Evolutionary conservation across 2,797 vertebrate species (phyloP), one percentile per base, ranked within the genome.

Genomic region (Arremon aurantiirostris): DNA sequence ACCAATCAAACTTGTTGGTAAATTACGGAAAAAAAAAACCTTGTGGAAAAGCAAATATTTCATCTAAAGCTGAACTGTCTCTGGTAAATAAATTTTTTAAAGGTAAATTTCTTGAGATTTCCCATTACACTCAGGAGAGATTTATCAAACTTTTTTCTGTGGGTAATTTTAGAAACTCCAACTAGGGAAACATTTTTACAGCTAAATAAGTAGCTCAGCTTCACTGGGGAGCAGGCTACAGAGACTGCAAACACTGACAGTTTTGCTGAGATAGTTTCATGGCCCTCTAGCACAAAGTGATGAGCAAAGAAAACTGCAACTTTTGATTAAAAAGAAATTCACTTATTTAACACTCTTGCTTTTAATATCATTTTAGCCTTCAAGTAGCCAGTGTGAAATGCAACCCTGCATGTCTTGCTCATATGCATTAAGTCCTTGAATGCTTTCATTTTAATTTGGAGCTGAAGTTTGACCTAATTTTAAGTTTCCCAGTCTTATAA

Each of bases 101-200:
- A 89, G 59, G 35, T 37, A 86, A 56, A 78, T 82, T 91, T 16
- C 61, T 79, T 89, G 75, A 87, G 64, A 70, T 88, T 96, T 94
- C 32, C 68, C 47, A 15, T 73, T 96, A 82, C 91, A 85, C 90
- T 95, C 79, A 55, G 75, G 70, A 94, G 68, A 92, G 27, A 90
- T 69, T 96, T 85, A 82, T 95, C 87, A 96, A 82, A n/a, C 7
- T n/a, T 77, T 88, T 88, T 82, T 90, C 91, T 15, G 3, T 84
- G 69, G 95, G 87, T 96, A 94, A 97, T 95, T 95, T 97, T 97
- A 92, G 92, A 93, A 97, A 93, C 46, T 94, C 77, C 70, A 91
- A 44, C 76, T 55, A 94, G 59, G 68, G 52, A 93, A 95, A 90
- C 21, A 60, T 86, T 91, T 94, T 94, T 71, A 39, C 80, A 76